Conservation (phyloP, 2,113 vertebrate genomes). For the Sinosuthora webbiana region DNA sequence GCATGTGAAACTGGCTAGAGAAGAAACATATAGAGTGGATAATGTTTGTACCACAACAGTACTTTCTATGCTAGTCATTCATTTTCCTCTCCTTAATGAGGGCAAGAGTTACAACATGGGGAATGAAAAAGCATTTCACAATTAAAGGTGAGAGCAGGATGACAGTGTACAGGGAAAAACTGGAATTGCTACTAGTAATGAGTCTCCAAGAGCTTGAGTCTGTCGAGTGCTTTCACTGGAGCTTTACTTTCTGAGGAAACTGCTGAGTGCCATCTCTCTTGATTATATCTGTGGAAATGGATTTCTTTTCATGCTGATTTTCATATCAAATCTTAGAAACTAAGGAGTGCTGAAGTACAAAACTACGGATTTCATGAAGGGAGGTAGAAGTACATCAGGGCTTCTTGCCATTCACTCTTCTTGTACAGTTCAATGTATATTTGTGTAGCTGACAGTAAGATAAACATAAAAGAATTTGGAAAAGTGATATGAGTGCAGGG, state of each 20-base stretch:
- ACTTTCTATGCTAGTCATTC: neutral
- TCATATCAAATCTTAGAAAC: neutral
- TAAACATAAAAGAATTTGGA: neutral
- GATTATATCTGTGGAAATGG: neutral
- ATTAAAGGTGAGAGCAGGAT: neutral
- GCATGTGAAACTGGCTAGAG: neutral
- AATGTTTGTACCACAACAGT: neutral
- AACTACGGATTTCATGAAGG: neutral
- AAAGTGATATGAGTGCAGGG: neutral
- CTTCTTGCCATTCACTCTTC: neutral
- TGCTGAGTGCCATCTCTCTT: neutral
- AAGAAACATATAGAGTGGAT: neutral
- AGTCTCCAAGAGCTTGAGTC: neutral
- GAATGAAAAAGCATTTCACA: neutral
- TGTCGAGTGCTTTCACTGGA: neutral
- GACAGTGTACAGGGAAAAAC: neutral
- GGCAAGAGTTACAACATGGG: neutral
- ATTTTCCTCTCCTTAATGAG: neutral
- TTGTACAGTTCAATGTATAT: neutral
- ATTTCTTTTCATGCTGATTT: neutral
- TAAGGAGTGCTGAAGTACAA: neutral
- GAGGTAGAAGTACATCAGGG: neutral
- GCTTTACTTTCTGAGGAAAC: neutral
- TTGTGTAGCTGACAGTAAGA: neutral
- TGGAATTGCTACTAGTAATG: neutral